These are phyloP conservation scores for Nothocercus nigrocapillus DNA, from an alignment of 2,113 vertebrate genomes.

Conservation along the genomic window DNA sequence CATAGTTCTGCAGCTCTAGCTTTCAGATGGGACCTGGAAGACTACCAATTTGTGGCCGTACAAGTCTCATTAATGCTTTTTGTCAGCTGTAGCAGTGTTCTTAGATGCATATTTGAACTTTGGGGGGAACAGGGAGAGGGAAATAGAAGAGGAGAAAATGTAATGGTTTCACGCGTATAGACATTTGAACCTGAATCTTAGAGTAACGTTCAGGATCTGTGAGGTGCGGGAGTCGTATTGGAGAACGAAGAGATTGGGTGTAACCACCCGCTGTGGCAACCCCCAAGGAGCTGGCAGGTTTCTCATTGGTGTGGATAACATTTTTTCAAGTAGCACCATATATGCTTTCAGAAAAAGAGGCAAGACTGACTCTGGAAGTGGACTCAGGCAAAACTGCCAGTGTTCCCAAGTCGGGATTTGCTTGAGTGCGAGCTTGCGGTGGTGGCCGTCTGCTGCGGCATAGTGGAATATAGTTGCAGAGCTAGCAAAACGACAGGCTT, in stretches of 20 bases:
- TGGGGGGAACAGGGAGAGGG: background rate
- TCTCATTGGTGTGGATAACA: background rate
- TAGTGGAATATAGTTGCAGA: background rate
- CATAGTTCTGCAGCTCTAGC: background rate
- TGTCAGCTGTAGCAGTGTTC: background rate
- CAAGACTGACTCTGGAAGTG: background rate
- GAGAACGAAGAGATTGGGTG: accelerated
- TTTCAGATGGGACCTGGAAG: background rate
- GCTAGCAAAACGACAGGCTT: background rate
- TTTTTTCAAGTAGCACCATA: background rate
- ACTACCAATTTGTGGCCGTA: background rate
- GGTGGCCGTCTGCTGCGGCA: background rate
- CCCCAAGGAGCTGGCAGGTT: background rate
- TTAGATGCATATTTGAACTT: background rate
- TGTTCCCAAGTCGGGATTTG: background rate
- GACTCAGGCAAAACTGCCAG: background rate
- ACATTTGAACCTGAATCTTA: background rate
- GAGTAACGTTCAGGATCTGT: background rate
- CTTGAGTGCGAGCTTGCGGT: background rate
- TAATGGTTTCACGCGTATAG: background rate
- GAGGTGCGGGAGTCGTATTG: background rate
- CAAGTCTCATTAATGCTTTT: background rate
- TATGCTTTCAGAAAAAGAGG: background rate
- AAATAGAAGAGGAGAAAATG: background rate
- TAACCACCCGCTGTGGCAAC: background rate